phyloP scores from a whole-genome alignment of 2,113 vertebrate species.

The Tachysurus fulvidraco region DNA sequence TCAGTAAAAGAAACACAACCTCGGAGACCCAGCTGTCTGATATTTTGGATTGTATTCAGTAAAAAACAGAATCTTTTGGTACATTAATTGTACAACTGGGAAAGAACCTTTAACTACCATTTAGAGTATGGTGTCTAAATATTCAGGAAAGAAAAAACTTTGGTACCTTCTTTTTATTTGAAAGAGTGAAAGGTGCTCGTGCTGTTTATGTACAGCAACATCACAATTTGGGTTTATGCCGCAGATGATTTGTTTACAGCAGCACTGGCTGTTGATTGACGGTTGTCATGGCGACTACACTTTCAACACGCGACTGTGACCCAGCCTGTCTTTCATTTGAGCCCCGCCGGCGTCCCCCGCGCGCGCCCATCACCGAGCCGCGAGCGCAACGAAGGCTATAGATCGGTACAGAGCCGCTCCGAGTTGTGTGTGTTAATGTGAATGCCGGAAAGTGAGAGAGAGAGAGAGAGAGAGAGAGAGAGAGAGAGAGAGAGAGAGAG shows the following conservation, averaged over 20 bases:
- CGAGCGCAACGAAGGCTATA: neutral
- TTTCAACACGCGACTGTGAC: neutral
- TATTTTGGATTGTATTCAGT: neutral
- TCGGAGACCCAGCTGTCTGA: neutral
- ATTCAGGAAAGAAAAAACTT: neutral
- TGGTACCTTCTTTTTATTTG: neutral
- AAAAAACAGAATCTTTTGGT: neutral
- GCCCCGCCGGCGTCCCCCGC: neutral
- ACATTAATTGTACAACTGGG: neutral
- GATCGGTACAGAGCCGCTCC: neutral
- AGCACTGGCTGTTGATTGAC: neutral
- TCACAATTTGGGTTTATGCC: neutral
- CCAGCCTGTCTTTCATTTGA: slow-evolving; percentile 4
- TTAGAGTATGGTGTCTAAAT: neutral
- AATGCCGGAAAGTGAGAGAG: neutral
- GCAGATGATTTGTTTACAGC: neutral
- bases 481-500: neutral
- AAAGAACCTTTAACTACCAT: neutral
- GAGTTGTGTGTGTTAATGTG: neutral
- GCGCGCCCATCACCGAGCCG: neutral
- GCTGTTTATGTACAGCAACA: neutral
- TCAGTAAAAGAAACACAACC: neutral
- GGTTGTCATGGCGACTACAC: neutral
- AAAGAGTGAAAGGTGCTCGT: neutral
- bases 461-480: slow-evolving; percentile 45